Percentiles rank a stretch among this genome's conserved stretches.
Evolutionary conservation across 1,140 invertebrate species (phyloP).

Genomic region (Aphaenogaster floridana): DNA sequence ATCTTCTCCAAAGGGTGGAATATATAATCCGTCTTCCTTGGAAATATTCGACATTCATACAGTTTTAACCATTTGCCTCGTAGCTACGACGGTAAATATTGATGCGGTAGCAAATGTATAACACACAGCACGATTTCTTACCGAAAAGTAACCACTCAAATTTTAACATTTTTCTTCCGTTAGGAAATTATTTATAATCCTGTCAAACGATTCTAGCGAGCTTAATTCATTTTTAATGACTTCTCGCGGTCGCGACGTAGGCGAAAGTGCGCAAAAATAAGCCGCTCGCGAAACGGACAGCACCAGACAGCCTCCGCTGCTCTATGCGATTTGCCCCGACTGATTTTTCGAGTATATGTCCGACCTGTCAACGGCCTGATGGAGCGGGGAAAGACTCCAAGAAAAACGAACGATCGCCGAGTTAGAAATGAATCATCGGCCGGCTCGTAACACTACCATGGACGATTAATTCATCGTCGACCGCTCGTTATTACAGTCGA

Average conservation of each 20-base stretch:
- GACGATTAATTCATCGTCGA: conserved; percentile 56
- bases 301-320: background rate
- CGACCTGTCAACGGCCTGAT: conserved; percentile 47
- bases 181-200: conserved; percentile 1
- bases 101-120: background rate
- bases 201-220: background rate
- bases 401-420: conserved; percentile 49
- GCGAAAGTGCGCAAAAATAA: conserved; percentile 32
- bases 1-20: background rate
- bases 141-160: background rate
- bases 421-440: conserved; percentile 48
- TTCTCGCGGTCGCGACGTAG: conserved; percentile 16
- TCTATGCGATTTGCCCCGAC: conserved; percentile 24
- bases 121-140: background rate
- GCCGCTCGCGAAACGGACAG: conserved; percentile 3
- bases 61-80: conserved; percentile 3
- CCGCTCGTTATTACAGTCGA: conserved; percentile 50
- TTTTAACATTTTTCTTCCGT: background rate
- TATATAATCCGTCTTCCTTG: background rate
- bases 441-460: background rate
- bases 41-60: background rate
- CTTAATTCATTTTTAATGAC: conserved; percentile 35
- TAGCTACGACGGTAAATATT: background rate
- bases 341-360: conserved; percentile 45
- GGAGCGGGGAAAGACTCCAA: conserved; percentile 55